Base-by-base conservation (phyloP, 2,888 invertebrate genomes). In the Dolichopus griseipennis region DNA sequence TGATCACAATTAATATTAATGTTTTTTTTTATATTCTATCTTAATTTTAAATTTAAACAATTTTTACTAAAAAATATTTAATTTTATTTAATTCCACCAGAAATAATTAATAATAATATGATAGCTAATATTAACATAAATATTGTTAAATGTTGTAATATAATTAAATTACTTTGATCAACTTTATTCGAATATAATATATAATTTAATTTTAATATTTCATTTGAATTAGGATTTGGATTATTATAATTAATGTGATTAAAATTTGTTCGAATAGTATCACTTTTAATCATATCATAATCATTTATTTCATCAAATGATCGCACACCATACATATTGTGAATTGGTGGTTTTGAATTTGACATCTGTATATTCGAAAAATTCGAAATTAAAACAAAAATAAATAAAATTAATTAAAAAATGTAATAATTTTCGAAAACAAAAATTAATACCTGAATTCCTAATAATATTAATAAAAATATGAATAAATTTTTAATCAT, bases 141-240 rank as follows among this genome's bases (percentile, higher is more conserved):
- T 52, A 52, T 52, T 52, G 52, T 52, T 52, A 52, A 52, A 52
- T 52, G 52, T 52, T 52, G 52, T 52, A 52, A 52, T 18, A 52
- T 52, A 52, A 52, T 52, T 52, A 52, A 52, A 52, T 52, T 52
- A 12, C 6, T 52, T 52, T 52, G 18, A 52, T 52, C 52, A 52
- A 6, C 6, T 52, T 52, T 52, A 52, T 52, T n/a, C 15, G 52
- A 52, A 52, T 52, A 52, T 12, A 52, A 6, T 15, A 52, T 12
- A 52, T 52, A 52, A 15, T 52, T 52, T 7, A 52, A 15, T 52
- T 18, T 52, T 52, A 52, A 18, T 18, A 18, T 18, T 52, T 52
- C 52, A 52, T 52, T 7, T 37, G 37, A 18, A 52, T 52, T 18
- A 52, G 4, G 2, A 52, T 52, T 43, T 43, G 7, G 10, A 43